Base-by-base conservation (phyloP, 2,113 vertebrate species). In the Pteruthius melanotis region DNA sequence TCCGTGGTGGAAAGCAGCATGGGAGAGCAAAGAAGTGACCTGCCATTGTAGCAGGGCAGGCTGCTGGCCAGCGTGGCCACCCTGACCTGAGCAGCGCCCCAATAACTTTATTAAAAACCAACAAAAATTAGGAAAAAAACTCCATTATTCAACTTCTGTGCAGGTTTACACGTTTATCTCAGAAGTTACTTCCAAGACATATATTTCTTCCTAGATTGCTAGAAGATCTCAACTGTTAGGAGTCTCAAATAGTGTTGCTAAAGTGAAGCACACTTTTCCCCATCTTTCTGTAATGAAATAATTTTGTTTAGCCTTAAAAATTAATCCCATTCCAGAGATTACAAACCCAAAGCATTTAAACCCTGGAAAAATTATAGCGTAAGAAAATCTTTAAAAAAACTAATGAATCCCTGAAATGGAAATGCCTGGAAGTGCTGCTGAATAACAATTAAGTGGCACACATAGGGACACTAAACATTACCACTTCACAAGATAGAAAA, bases 51-150 rank as follows among this genome's bases (percentile, higher is more conserved):
- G n/a, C 47, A 37, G 23, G 44, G 37, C 27, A 37, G 53, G 59
- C 24, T 72, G 42, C 44, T 28, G 44, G 21, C 19, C 33, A 9
- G 49, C 56, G 59, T 0, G 0, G 37, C 28, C 11, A 8, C 9
- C 10, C 47, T 44, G 54, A 33, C 33, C n/a, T 7, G 6, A 30
- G n/a, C 4, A 2, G 4, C 49, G 70, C 19, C 35, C 1, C 0
- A 10, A 9, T 6, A 10, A 12, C 6, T 17, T 45, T 39, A 52
- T 7, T 27, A 33, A 54, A 54, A 47, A 59, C 12, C 4, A 15
- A 10, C 11, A 26, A 13, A 15, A 13, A 31, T 4, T 7, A 27
- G 24, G 12, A 40, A 70, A 53, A 85, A 54, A 4, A 1, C 0
- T 13, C 13, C 1, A 2, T 79, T 56, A 45, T 27, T 72, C 54